Base-by-base conservation (phyloP, 2,888 invertebrate species). In the Conistra vaccinii region DNA sequence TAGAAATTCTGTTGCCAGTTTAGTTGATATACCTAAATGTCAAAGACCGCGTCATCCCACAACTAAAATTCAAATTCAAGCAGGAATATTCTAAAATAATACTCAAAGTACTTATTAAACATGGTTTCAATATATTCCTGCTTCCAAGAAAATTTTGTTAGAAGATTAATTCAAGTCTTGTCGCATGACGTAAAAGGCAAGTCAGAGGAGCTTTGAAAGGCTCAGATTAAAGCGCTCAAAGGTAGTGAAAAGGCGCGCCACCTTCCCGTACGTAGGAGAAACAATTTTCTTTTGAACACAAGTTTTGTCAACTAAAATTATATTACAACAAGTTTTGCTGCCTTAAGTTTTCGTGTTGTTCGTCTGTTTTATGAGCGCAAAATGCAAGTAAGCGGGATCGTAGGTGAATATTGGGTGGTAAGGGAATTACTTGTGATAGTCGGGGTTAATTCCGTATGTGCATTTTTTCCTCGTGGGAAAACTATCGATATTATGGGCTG, bases 191-290 rank as follows among this genome's bases (percentile, higher is more conserved):
- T 76, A 86, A 87, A 87, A 86, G 86, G 88, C 84, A 74, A 80
- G 76, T 67, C 71, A 62, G 81, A 79, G 78, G 72, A 76, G 68
- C 85, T 85, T 88, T 88, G 76, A 89, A 88, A 87, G 82, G 81
- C 87, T 81, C 83, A 89, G 90, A 93, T 91, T 90, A 91, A 90
- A 91, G 86, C 85, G 85, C 79, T 89, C 83, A 88, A 88, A 90
- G 90, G 89, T 87, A 86, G 81, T 89, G 85, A 89, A 90, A 89
- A 90, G 89, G 76, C 88, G 66, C 73, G 66, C 70, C 66, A 75
- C 73, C 81, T 74, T 66, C 32, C 80, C 83, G 72, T 81, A 85
- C 62, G 83, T 65, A 58, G 60, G 79, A 82, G 80, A 82, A 85
- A 85, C 79, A 80, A 84, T 82, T 82, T 87, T 88, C 83, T 87